A percentile compares a stretch with the other conserved stretches of the same genome.
Conservation (phyloP, 2,113 vertebrate species). For the Halcyon malimbica region DNA sequence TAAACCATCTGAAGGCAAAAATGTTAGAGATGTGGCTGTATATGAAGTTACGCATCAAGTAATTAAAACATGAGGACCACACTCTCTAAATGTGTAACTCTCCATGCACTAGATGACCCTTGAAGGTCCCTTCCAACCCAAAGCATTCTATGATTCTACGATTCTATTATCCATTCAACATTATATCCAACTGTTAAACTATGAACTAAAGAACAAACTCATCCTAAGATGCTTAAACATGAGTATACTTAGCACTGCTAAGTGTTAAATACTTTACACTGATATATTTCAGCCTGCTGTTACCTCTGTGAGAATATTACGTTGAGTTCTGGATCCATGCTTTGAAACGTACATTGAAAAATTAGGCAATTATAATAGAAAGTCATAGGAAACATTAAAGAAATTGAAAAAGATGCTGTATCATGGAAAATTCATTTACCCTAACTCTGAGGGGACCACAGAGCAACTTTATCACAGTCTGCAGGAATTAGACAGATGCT, state of each 20-base stretch:
- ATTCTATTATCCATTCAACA: background rate
- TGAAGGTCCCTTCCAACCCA: background rate
- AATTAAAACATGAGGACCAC: background rate
- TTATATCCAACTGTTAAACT: background rate
- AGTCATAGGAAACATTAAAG: conserved; percentile 48
- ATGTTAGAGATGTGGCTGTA: background rate
- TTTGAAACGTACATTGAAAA: conserved; percentile 41
- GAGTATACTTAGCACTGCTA: background rate
- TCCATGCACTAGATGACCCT: background rate
- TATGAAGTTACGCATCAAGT: background rate
- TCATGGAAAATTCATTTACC: conserved; percentile 37
- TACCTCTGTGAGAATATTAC: background rate
- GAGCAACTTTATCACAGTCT: conserved; percentile 8
- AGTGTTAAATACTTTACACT: background rate
- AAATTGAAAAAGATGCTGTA: conserved; percentile 39
- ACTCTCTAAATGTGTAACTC: background rate
- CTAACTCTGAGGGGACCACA: background rate
- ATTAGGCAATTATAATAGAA: conserved; percentile 6
- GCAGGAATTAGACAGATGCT: background rate
- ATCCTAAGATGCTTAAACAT: background rate
- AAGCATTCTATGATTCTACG: background rate
- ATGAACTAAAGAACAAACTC: background rate
- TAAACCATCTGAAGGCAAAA: background rate
- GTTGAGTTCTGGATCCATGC: background rate
- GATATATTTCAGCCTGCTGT: background rate